Percentiles rank a stretch among this genome's conserved stretches.
phyloP scores from a whole-genome alignment of 2,113 vertebrate species.

The Brachionichthys hirsutus region DNA sequence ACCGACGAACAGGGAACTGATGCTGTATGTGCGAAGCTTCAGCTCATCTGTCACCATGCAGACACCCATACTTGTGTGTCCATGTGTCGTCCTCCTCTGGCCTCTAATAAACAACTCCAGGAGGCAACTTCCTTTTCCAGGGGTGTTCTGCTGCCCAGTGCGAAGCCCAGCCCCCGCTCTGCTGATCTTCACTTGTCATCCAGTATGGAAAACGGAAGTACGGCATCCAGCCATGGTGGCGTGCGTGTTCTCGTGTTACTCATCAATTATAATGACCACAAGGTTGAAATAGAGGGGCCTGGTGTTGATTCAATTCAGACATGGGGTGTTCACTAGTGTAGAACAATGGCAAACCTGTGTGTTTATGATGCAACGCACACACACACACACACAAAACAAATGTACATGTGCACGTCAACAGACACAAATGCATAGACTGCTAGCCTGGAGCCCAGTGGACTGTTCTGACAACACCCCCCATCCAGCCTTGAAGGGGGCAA shows the following conservation, averaged over 20 bases:
- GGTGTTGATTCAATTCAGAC: slow-evolving; percentile 47
- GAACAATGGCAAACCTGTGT: slow-evolving; percentile 55
- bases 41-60: neutral
- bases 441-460: slow-evolving; percentile 64
- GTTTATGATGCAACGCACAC: slow-evolving; percentile 62
- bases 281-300: slow-evolving; percentile 51
- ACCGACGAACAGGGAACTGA: neutral
- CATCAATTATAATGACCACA: slow-evolving; percentile 58
- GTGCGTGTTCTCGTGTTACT: slow-evolving; percentile 51
- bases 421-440: slow-evolving; percentile 44
- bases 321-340: slow-evolving; percentile 37
- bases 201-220: slow-evolving; percentile 37
- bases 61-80: neutral
- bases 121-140: slow-evolving; percentile 27
- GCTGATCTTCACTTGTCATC: slow-evolving; percentile 34
- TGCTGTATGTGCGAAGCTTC: no score
- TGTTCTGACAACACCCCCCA: slow-evolving; percentile 63
- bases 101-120: slow-evolving; percentile 27
- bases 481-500: slow-evolving; percentile 57
- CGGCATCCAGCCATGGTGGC: slow-evolving; percentile 56
- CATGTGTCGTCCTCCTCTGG: slow-evolving; percentile 14
- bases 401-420: neutral
- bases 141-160: slow-evolving; percentile 46
- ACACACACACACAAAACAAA: slow-evolving; percentile 2
- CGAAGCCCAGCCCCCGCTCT: slow-evolving; percentile 28